Evolutionary conservation across 1,140 invertebrate genomes (phyloP), one percentile per base, ranked within the genome.

Genomic region (Aphelenchoides besseyi): DNA sequence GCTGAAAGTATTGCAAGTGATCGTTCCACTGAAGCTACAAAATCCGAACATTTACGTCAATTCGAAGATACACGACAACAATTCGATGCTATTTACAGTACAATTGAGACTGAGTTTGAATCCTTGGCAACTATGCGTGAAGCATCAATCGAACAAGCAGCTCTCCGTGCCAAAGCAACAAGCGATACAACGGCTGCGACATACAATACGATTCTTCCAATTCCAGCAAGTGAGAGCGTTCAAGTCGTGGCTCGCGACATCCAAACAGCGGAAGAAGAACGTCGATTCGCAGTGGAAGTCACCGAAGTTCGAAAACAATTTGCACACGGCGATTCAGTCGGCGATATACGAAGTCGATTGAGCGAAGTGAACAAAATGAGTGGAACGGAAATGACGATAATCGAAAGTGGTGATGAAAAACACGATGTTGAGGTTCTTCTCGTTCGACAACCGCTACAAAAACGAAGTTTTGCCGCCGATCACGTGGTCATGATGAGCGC

Each of bases 361-460:
- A 67, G 33, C 30, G 5, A 36, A 67, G 62, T 67, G 5, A 66
- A 66, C 61, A 18, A 66, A 66, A 66, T 66, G 5, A 5, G 52
- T 8, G 62, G 62, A 5, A 5, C 62, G 5, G 5, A 66, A 29
- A 18, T 66, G 5, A 16, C 62, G 16, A 3, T 74, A 3, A 12
- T 35, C 18, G 72, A 74, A 57, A 61, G 23, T 16, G n/a, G 29
- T n/a, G 23, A 72, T 3, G 74, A 77, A 61, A 23, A 36, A 9
- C 30, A 32, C 1, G 48, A 77, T 32, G 69, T 33, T 18, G 74
- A 37, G 12, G 53, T 76, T 57, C 32, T 77, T 18, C 35, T 76
- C n/a, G 68, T 77, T 9, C 74, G 59, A 18, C 48, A 69, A 26
- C 55, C 74, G 23, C 33, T 72, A 18, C 62, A 48, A 57, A 76